Base-by-base conservation (phyloP, 2,113 vertebrate species). In the Notarius quadriscutis region DNA sequence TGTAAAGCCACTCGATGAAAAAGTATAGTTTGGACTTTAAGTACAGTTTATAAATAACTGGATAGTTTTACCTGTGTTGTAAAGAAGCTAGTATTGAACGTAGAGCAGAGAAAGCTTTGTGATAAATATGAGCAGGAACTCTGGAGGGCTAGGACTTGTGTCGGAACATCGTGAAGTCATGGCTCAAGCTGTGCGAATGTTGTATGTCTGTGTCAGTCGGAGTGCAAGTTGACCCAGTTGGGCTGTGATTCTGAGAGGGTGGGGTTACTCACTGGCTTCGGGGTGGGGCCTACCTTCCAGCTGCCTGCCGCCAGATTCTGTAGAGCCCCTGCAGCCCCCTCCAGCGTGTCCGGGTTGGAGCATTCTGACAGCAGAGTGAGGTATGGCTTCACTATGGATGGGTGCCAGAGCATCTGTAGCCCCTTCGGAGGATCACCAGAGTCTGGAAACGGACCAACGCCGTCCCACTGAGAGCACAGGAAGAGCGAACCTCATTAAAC, bases 361-460 rank as follows among this genome's bases (percentile, higher is more conserved):
- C 98, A 99, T 94, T 99, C 97, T 86, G 98, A 98, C 91, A 99
- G 96, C 95, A 99, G 96, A 83, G 97, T 98, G 96, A 99, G 97
- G 96, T 99, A 99, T 93, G 97, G 98, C 96, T 99, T 99, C 93
- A 98, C 98, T 94, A 99, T 97, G 92, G 97, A 98, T 71, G 98
- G 98, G 95, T 99, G 97, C 97, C 97, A 99, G 92, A 99, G 96
- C 97, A 98, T 97, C 96, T 99, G 97, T 94, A 99, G 97, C 92
- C 98, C 98, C 96, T 98, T 98, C 58, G 98, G 98, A 91, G 97
- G 97, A 92, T 99, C 97, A 84, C 96, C 96, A 92, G 97, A 97
- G 92, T 99, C 98, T 83, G 98, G 98, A 93, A 99, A 97, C 92
- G 97, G 97, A 92, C 97, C 97, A 84, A 97, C 96, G 30, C 98